phyloP scores from a whole-genome alignment of 1,140 invertebrate species.

The Neuroterus valhalla region DNA sequence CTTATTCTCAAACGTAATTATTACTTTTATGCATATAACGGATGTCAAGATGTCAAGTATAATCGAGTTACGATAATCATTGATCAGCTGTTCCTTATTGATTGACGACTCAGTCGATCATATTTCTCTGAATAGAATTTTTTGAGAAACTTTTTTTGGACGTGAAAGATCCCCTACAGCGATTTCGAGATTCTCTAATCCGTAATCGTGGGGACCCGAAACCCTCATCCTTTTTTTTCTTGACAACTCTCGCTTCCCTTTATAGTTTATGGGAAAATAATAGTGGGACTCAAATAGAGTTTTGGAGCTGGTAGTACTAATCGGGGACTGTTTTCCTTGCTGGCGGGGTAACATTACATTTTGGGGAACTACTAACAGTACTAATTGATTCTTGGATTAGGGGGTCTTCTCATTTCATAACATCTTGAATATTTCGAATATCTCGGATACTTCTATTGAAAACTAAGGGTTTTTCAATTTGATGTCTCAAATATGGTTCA shows the following conservation, averaged over 20 bases:
- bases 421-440: too few relatives aligned
- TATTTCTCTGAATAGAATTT: slow-evolving; percentile 8
- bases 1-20: slow-evolving; percentile 19
- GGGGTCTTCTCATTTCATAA: neutral
- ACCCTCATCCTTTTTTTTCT: slow-evolving; percentile 24
- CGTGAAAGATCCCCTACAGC: slow-evolving; percentile 7
- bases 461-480: too few relatives aligned
- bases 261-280: slow-evolving; percentile 25
- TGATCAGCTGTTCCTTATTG: neutral
- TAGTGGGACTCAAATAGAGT: slow-evolving; percentile 9
- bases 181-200: slow-evolving; percentile 5
- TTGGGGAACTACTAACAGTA: neutral
- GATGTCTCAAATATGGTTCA: too few relatives aligned
- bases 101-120: slow-evolving; percentile 17
- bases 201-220: neutral
- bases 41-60: neutral
- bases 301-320: slow-evolving; percentile 6
- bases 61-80: too few relatives aligned
- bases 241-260: slow-evolving; percentile 19
- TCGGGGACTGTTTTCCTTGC: neutral
- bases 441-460: too few relatives aligned
- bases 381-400: neutral
- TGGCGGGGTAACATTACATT: neutral
- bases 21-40: neutral
- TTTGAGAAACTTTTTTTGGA: slow-evolving; percentile 5